These are phyloP conservation scores for Notospermus geniculatus DNA, from an alignment of 1,140 invertebrate species.

Conservation along the genomic window DNA sequence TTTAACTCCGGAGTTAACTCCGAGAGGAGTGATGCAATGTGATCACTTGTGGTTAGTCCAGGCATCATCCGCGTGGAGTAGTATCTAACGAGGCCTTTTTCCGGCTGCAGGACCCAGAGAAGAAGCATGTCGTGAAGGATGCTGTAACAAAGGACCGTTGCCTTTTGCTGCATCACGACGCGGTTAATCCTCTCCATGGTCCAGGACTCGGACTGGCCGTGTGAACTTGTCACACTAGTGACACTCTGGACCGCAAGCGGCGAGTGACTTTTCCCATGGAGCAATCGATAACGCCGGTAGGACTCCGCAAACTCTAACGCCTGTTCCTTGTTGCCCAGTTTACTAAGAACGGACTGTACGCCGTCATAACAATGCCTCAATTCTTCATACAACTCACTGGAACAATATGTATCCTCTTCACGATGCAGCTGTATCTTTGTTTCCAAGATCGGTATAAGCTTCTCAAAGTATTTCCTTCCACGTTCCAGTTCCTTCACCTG, in stretches of 20 bases:
- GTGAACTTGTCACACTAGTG: slow-evolving; percentile 4
- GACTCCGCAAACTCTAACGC: slow-evolving; percentile 46
- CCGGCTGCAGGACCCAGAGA: slow-evolving; percentile 47
- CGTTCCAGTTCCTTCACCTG: slow-evolving; percentile 41
- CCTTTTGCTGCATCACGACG: slow-evolving; percentile 41
- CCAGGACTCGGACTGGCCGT: slow-evolving; percentile 28
- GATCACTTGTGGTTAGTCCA: slow-evolving; percentile 27
- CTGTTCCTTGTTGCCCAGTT: slow-evolving; percentile 42
- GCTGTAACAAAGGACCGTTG: slow-evolving; percentile 44
- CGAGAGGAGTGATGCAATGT: slow-evolving; percentile 30
- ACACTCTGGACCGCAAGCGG: background rate
- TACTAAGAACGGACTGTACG: slow-evolving; percentile 40
- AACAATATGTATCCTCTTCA: slow-evolving; percentile 43
- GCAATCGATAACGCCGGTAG: slow-evolving; percentile 10
- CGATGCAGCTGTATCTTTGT: slow-evolving; percentile 35
- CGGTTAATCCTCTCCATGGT: slow-evolving; percentile 35
- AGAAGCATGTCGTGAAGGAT: slow-evolving; percentile 35
- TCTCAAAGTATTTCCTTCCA: slow-evolving; percentile 38
- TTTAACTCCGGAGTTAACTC: slow-evolving; percentile 27
- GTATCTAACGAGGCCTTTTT: slow-evolving; percentile 38
- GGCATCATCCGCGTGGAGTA: slow-evolving; percentile 32
- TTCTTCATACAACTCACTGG: slow-evolving; percentile 36
- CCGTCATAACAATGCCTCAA: slow-evolving; percentile 46
- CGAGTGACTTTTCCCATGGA: background rate
- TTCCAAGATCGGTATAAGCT: slow-evolving; percentile 45